phyloP scores from a whole-genome alignment of 2,797 vertebrate genomes.

The Linurgus olivaceus region DNA sequence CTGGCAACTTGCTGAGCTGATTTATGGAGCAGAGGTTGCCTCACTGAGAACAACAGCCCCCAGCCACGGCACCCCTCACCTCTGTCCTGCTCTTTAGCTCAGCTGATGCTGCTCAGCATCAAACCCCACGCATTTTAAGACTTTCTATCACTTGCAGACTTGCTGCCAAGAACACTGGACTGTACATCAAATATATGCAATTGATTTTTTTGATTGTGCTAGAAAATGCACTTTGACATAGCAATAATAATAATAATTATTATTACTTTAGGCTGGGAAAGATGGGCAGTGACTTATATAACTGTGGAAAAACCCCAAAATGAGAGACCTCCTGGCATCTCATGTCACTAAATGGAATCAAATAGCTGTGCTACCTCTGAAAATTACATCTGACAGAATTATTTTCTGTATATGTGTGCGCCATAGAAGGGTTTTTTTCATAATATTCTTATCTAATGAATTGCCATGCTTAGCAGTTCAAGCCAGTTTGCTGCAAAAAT shows the following conservation, averaged over 20 bases:
- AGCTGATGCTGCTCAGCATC: neutral
- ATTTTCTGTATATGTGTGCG: neutral
- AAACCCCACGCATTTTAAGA: neutral
- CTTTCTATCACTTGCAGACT: neutral
- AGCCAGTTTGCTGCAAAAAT: constrained; percentile 25
- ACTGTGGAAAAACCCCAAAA: constrained; percentile 10
- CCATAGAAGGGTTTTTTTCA: neutral
- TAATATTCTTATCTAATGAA: constrained; percentile 52
- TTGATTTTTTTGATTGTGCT: constrained; percentile 23
- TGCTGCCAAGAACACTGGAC: neutral
- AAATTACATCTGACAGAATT: constrained; percentile 21
- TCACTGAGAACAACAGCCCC: neutral
- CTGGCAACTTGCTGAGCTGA: constrained; percentile 30
- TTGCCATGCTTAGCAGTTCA: constrained; percentile 22
- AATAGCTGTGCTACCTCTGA: neutral
- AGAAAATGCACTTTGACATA: constrained; percentile 23
- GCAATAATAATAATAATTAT: neutral
- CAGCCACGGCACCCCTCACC: neutral
- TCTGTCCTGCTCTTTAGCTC: neutral
- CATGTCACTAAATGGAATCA: constrained; percentile 31
- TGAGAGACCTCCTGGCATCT: constrained; percentile 35
- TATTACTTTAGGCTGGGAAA: constrained; percentile 27
- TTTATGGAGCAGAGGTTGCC: neutral
- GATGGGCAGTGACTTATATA: neutral
- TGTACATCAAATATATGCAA: neutral